phyloP scores from a whole-genome alignment of 1,140 invertebrate species.

The Aethina tumida region DNA sequence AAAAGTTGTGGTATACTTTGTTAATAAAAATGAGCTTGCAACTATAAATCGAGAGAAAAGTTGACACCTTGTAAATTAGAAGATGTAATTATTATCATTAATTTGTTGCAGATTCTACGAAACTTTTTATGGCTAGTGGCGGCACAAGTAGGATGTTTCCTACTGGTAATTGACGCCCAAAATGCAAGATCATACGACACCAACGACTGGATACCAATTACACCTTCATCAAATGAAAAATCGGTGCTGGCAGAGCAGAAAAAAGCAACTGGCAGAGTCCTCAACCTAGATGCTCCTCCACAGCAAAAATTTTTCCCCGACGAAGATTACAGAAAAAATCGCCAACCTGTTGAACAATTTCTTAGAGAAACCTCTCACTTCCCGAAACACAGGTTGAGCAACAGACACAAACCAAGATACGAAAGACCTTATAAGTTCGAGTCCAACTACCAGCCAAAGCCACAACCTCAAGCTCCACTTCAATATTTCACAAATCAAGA shows the following conservation, averaged over 20 bases:
- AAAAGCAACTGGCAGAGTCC: conserved; percentile 38
- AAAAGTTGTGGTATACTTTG: background rate
- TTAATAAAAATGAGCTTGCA: background rate
- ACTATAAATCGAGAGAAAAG: background rate
- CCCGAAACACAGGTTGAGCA: conserved; percentile 11
- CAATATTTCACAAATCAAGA: conserved; percentile 8
- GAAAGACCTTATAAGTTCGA: conserved; percentile 22
- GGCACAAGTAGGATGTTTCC: conserved; percentile 6
- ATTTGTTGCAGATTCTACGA: conserved; percentile 25
- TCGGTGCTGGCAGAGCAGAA: conserved; percentile 10
- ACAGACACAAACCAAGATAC: conserved; percentile 10
- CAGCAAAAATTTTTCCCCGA: conserved; percentile 36
- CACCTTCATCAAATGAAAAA: conserved; percentile 14
- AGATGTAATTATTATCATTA: background rate
- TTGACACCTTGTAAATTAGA: background rate
- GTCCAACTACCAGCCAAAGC: conserved; percentile 13
- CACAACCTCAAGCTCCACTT: conserved; percentile 4
- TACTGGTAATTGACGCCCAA: conserved; percentile 12
- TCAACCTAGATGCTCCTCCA: conserved; percentile 36
- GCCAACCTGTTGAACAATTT: conserved; percentile 18
- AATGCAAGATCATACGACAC: conserved; percentile 25
- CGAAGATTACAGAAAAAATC: conserved; percentile 21
- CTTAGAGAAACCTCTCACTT: conserved; percentile 14
- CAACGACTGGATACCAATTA: conserved; percentile 33
- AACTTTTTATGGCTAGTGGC: conserved; percentile 13